Conservation (phyloP, 2,797 vertebrate species). For the Etheostoma perlongum region DNA sequence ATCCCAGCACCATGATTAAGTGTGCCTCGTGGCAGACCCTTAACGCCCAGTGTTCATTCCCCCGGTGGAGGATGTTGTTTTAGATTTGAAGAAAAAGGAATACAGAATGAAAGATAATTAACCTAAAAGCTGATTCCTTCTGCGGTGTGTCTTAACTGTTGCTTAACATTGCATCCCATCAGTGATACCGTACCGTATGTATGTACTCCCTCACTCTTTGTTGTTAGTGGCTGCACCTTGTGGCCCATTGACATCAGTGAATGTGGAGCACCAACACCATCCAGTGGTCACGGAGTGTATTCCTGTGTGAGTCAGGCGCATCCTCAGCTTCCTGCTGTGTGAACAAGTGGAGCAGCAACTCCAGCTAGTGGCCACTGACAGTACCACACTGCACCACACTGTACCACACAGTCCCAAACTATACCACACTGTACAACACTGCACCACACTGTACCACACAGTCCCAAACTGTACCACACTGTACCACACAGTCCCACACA, state of each 20-base stretch:
- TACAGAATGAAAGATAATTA: neutral
- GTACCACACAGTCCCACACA: neutral
- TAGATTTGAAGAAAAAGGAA: neutral
- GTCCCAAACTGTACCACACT: neutral
- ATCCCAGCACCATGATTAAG: neutral
- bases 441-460: no score
- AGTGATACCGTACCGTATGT: neutral
- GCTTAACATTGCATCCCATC: constrained; percentile 48
- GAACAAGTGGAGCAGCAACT: constrained; percentile 33
- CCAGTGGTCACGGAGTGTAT: constrained; percentile 47
- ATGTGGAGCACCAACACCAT: constrained; percentile 19
- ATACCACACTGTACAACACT: no score
- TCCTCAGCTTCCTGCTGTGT: neutral
- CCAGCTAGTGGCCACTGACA: constrained; percentile 63
- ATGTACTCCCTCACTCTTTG: constrained; percentile 10
- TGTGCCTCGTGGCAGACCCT: neutral
- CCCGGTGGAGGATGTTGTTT: neutral
- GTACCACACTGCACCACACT: neutral
- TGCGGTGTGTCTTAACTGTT: constrained; percentile 16
- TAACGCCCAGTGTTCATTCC: neutral
- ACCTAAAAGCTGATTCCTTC: neutral
- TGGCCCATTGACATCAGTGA: neutral
- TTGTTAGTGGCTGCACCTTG: constrained; percentile 10
- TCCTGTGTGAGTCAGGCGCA: neutral
- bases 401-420: no score